Evolutionary conservation across 2,888 invertebrate species (phyloP).

Genomic region (Emmelina monodactyla): DNA sequence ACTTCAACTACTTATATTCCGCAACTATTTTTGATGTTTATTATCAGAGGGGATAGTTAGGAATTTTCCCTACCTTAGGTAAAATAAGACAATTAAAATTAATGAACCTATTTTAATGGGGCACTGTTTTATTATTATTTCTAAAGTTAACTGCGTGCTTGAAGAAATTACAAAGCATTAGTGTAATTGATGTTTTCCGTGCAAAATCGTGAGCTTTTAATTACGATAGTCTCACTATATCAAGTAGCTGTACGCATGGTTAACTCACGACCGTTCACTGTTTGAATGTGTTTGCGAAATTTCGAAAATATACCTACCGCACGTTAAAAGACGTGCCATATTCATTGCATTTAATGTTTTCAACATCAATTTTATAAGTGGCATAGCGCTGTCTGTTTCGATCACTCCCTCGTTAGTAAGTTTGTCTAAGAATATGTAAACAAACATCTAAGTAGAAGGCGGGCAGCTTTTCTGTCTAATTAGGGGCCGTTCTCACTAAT

Average conservation of each 20-base stretch:
- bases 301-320: no score
- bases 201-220: conserved; percentile 1
- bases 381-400: no score
- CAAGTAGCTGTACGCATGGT: no score
- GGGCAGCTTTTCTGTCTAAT: conserved; percentile 40
- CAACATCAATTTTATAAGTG: no score
- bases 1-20: conserved; percentile 13
- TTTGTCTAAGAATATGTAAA: neutral
- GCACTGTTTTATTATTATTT: conserved; percentile 4
- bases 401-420: neutral
- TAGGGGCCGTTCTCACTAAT: conserved; percentile 54
- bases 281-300: no score
- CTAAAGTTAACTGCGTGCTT: conserved; percentile 1
- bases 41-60: conserved; percentile 13
- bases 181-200: neutral
- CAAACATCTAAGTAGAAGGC: neutral
- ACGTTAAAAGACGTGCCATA: no score
- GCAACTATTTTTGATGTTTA: conserved; percentile 21
- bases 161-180: neutral
- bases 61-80: conserved; percentile 8
- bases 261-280: no score
- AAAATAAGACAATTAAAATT: conserved; percentile 1
- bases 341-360: no score
- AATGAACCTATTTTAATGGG: conserved; percentile 4
- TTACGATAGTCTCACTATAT: neutral